Base-by-base conservation (phyloP, 2,797 vertebrate genomes). In the Pempheris klunzingeri region DNA sequence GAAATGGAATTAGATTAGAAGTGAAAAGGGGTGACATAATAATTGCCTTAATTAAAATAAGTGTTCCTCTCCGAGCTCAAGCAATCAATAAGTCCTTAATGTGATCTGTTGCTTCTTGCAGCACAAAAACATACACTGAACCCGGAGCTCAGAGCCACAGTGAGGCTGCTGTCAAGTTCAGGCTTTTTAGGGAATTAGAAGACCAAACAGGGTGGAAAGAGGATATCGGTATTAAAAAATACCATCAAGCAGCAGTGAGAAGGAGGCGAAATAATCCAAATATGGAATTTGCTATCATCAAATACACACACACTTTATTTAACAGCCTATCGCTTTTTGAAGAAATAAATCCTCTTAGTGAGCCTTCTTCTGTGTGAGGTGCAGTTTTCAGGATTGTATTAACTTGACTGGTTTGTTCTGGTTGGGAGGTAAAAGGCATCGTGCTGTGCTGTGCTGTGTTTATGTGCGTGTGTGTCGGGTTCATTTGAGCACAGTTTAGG, bases 341-440 rank as follows among this genome's bases (percentile, higher is more conserved):
- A 84, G 90, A 89, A 92, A 88, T 92, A 93, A 94, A 94, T 93
- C 93, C 92, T 92, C 92, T 94, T 93, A 90, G 84, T 65, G 82
- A 91, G 79, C 74, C 87, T 74, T 86, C 82, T 89, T 88, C 83
- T 90, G 83, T 88, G 68, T 70, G 89, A 93, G 88, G 90, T 94
- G 87, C 91, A 88, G 86, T 91, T 93, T 92, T 87, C 66, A 73
- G 89, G 89, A 88, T 88, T 87, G 90, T 71, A 82, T 89, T 86
- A 88, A 86, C 69, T 88, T 74, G 39, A 24, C 83, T 83, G 78
- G 86, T 86, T 88, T 85, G 86, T 83, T 87, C 80, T 82, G 82
- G 81, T 81, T 81, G 74, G 62, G 77, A 85, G 84, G 84, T 92
- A 78, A 83, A 78, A 60, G 59, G 55, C 72, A 84, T 74, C 71